Evolutionary conservation across 2,797 vertebrate species (phyloP).

Genomic region (Oreochromis grahami): DNA sequence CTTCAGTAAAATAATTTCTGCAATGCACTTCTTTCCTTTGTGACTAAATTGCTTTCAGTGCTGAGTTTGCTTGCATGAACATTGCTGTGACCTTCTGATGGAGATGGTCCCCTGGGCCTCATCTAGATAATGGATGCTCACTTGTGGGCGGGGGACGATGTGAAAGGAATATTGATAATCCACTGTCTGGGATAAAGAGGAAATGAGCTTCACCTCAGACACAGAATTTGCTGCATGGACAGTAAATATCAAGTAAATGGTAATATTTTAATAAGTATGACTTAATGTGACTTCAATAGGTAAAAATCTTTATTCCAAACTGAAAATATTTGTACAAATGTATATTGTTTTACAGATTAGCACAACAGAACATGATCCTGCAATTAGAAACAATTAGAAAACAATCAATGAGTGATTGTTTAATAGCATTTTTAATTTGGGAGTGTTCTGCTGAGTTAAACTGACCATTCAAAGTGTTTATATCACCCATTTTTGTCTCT

Average conservation of each 20-base stretch:
- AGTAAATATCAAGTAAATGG: not conserved
- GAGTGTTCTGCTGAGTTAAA: not conserved
- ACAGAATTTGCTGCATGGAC: not conserved
- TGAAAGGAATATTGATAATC: constrained; percentile 45
- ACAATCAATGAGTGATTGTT: not conserved
- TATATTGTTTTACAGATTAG: not conserved
- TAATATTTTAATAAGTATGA: not conserved
- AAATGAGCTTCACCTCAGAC: not conserved
- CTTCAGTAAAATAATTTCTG: not conserved
- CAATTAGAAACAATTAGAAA: not conserved
- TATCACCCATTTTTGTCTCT: not conserved
- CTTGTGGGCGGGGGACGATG: not conserved
- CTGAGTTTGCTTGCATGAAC: constrained; percentile 2
- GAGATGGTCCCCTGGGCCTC: constrained; percentile 19
- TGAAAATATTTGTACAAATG: not conserved
- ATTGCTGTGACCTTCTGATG: constrained; percentile 38
- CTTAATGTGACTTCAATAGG: not conserved
- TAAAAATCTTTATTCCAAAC: accelerated
- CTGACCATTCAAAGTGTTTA: not conserved
- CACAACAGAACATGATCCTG: not conserved
- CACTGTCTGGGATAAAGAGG: not conserved
- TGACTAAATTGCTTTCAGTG: not conserved
- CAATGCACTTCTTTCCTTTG: not conserved
- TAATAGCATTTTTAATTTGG: not conserved
- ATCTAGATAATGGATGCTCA: constrained; percentile 33